These are phyloP conservation scores for Eristalis intricaria DNA, from an alignment of 2,888 invertebrate genomes.

Conservation along the genomic window DNA sequence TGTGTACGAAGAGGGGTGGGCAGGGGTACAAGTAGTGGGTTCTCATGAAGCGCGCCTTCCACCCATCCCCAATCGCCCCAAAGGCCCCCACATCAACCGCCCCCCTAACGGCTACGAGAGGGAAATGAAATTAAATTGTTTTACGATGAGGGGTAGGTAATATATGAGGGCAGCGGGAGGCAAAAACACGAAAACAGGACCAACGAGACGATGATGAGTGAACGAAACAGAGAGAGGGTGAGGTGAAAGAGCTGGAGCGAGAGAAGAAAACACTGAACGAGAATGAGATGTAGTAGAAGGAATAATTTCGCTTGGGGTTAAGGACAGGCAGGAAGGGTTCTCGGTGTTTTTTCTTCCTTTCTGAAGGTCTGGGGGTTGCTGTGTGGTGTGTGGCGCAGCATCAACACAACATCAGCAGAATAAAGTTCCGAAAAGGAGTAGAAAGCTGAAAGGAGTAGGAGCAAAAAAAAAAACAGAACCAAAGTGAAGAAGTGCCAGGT, in stretches of 20 bases:
- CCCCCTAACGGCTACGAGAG: slow-evolving; percentile 58
- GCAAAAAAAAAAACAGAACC: slow-evolving; percentile 7
- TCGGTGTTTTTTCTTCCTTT: background rate
- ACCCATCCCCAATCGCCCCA: background rate
- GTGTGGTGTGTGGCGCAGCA: slow-evolving; percentile 45
- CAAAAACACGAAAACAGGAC: background rate
- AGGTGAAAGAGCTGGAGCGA: background rate
- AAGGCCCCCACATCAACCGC: background rate
- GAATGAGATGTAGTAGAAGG: slow-evolving; percentile 54
- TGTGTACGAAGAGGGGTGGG: slow-evolving; percentile 14
- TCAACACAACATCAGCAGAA: slow-evolving; percentile 69
- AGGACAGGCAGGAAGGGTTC: slow-evolving; percentile 60
- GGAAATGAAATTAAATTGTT: slow-evolving; percentile 72
- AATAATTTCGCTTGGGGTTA: slow-evolving; percentile 70
- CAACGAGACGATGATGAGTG: background rate
- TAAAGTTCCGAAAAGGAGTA: slow-evolving; percentile 62
- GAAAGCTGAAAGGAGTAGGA: slow-evolving; percentile 50
- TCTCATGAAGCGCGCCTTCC: slow-evolving; percentile 60
- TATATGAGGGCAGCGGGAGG: slow-evolving; percentile 46
- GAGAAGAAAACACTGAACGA: slow-evolving; percentile 9
- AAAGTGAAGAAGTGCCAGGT: slow-evolving; percentile 51
- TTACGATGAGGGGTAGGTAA: slow-evolving; percentile 69
- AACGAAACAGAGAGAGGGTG: background rate
- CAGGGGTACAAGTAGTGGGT: slow-evolving; percentile 22
- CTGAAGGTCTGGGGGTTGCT: slow-evolving; percentile 17